These are phyloP conservation scores for Platyscapa corneri DNA, from an alignment of 1,140 invertebrate species.

Conservation along the genomic window DNA sequence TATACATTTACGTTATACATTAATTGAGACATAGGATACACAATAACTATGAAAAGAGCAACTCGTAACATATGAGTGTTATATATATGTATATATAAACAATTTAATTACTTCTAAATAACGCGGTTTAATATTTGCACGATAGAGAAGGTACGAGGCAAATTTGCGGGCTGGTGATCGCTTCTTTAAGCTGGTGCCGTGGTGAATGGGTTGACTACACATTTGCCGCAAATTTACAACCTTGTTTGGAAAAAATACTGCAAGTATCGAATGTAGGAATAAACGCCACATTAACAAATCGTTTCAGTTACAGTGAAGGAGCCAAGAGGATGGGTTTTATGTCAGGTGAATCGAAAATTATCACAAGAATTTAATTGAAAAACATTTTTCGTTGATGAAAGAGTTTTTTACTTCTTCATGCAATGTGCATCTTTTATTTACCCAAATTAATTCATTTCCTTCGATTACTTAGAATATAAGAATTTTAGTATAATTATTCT, in stretches of 20 bases:
- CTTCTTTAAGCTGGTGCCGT: conserved; percentile 77
- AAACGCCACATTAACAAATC: background rate
- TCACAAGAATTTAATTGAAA: no score
- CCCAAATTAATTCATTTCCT: no score
- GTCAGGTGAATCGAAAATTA: conserved; percentile 11
- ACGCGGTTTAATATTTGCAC: background rate
- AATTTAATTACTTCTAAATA: background rate
- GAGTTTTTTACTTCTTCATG: no score
- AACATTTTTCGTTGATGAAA: no score
- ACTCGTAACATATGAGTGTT: background rate
- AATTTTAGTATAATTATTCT: no score
- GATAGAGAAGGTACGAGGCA: conserved; percentile 26
- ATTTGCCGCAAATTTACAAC: conserved; percentile 73
- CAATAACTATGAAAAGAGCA: no score
- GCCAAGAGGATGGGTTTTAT: background rate
- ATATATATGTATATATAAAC: background rate
- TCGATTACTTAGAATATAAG: no score
- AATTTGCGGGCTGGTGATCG: conserved; percentile 75
- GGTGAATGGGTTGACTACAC: conserved; percentile 79
- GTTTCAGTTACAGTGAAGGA: no score
- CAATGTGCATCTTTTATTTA: no score
- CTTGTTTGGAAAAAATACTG: conserved; percentile 63
- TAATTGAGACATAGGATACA: no score
- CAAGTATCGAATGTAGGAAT: background rate
- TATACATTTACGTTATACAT: no score